Conservation (phyloP, 2,113 vertebrate genomes). For the Petrocephalus microphthalmus region DNA sequence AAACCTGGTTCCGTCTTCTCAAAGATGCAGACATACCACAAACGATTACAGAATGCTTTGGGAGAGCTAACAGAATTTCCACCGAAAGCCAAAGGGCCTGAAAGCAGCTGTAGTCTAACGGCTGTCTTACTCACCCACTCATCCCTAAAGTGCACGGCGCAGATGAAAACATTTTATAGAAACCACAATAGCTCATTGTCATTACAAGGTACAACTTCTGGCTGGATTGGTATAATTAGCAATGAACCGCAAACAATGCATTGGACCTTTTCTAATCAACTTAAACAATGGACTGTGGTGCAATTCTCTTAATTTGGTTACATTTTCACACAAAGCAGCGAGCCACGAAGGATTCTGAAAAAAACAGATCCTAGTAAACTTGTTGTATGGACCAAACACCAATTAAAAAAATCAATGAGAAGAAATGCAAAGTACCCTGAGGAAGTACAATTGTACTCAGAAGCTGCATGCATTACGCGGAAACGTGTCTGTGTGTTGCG, state of each 20-base stretch:
- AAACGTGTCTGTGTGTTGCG: too few species aligned
- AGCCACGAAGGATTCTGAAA: neutral
- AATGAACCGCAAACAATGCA: neutral
- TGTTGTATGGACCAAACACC: too few species aligned
- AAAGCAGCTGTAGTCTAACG: neutral
- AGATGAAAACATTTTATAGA: neutral
- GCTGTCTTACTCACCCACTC: neutral
- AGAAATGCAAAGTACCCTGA: neutral
- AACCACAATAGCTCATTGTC: neutral
- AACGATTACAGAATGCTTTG: slow-evolving; percentile 2
- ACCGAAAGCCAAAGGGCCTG: neutral
- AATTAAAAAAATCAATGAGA: neutral
- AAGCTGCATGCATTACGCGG: too few species aligned
- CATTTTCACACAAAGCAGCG: neutral
- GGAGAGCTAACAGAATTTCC: neutral
- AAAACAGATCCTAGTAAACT: neutral
- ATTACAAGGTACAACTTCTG: neutral
- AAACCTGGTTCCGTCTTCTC: neutral
- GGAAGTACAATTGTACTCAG: neutral
- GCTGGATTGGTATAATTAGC: neutral
- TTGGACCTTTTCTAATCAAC: neutral
- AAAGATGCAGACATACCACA: neutral
- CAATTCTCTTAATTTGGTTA: neutral
- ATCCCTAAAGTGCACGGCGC: neutral
- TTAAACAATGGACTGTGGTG: neutral